Evolutionary conservation across 2,797 vertebrate genomes (phyloP).

Genomic region (Hoplostethus mediterraneus): DNA sequence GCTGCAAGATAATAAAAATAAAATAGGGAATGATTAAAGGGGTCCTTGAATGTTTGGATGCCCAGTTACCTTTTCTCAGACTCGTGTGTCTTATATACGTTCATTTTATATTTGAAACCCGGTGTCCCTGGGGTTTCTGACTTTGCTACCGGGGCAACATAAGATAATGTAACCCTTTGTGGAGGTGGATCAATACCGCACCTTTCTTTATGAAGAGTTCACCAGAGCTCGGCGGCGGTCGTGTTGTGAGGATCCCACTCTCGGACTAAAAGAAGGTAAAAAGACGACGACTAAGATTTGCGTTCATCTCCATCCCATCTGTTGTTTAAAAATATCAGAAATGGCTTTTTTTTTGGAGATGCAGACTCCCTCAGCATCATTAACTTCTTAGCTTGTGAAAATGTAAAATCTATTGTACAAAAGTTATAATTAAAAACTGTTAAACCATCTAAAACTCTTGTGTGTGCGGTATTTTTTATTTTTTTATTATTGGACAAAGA

Average conservation of each 20-base stretch:
- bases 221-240: neutral
- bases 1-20: neutral
- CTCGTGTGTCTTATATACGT: slow-evolving; percentile 20
- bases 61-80: slow-evolving; percentile 34
- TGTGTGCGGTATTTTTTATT: slow-evolving; percentile 13
- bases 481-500: slow-evolving; percentile 23
- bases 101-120: slow-evolving; percentile 43
- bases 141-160: neutral
- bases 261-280: slow-evolving; percentile 20
- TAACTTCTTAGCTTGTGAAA: slow-evolving; percentile 85
- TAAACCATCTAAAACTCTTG: slow-evolving; percentile 66
- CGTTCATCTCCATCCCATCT: slow-evolving; percentile 63
- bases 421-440: slow-evolving; percentile 82
- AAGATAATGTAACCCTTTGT: neutral
- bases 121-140: slow-evolving; percentile 6
- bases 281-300: slow-evolving; percentile 59
- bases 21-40: slow-evolving; percentile 2
- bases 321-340: slow-evolving; percentile 59
- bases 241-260: neutral
- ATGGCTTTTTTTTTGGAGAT: slow-evolving; percentile 53
- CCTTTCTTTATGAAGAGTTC: slow-evolving; percentile 1
- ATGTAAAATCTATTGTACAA: slow-evolving; percentile 87
- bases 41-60: slow-evolving; percentile 5
- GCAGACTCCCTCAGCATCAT: slow-evolving; percentile 66
- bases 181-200: slow-evolving; percentile 9